phyloP scores from a whole-genome alignment of 2,797 vertebrate species.

The Acanthurus tractus region DNA sequence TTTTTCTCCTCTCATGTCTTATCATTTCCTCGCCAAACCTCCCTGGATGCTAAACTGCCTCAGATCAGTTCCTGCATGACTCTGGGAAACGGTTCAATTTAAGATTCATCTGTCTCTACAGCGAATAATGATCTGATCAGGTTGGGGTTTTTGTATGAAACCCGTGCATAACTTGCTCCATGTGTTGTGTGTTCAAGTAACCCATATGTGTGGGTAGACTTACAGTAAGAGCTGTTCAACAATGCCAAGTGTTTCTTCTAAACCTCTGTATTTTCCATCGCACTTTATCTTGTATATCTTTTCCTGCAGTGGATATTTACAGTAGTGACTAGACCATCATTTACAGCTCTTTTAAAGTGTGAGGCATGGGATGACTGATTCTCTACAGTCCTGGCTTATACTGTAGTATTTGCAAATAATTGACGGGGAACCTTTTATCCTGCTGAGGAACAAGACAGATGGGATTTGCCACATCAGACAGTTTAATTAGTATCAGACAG shows the following conservation, averaged over 20 bases:
- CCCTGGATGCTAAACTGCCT: constrained; percentile 52
- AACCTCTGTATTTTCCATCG: constrained; percentile 51
- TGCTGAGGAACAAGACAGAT: background rate
- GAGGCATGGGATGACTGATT: background rate
- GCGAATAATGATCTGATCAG: constrained; percentile 69
- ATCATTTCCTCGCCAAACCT: constrained; percentile 63
- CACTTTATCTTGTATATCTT: constrained; percentile 25
- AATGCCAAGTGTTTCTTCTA: constrained; percentile 57
- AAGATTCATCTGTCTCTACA: constrained; percentile 57
- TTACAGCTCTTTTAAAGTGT: constrained; percentile 15
- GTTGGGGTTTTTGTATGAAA: constrained; percentile 63
- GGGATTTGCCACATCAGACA: too few relatives aligned
- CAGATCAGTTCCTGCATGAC: constrained; percentile 73
- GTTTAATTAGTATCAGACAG: background rate
- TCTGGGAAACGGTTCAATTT: constrained; percentile 75
- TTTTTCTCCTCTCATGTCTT: constrained; percentile 29
- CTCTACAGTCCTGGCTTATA: background rate
- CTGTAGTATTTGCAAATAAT: background rate
- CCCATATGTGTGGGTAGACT: constrained; percentile 50
- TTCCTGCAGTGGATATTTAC: constrained; percentile 13
- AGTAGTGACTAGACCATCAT: constrained; percentile 9
- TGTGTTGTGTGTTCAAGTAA: constrained; percentile 64
- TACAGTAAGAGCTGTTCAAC: constrained; percentile 39
- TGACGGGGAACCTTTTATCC: background rate
- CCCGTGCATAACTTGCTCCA: constrained; percentile 74